phyloP scores from a whole-genome alignment of 2,797 vertebrate species.

The Eptatretus atami region DNA sequence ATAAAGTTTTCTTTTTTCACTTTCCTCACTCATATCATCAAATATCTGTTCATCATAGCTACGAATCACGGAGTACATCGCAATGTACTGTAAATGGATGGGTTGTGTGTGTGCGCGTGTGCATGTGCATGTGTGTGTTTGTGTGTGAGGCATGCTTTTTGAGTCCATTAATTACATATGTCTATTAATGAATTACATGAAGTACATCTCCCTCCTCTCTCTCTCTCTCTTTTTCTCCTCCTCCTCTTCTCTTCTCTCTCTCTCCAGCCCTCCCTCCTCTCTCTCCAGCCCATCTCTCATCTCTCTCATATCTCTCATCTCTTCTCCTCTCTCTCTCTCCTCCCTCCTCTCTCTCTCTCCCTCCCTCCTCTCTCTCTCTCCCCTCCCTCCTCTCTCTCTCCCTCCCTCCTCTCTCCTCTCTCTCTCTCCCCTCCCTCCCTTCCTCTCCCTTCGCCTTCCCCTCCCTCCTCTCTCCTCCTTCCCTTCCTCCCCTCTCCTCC shows the following conservation, averaged over 20 bases:
- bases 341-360: neutral
- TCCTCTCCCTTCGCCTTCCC: neutral
- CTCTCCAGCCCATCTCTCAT: neutral
- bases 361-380: neutral
- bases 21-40: too few species aligned
- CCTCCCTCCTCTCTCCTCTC: neutral
- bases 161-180: neutral
- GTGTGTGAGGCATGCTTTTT: too few species aligned
- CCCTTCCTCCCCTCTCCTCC: neutral
- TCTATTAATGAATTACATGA: neutral
- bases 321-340: neutral
- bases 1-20: too few species aligned
- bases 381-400: neutral
- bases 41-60: too few species aligned
- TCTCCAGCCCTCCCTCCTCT: neutral
- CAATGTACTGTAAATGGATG: too few species aligned
- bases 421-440: neutral
- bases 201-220: neutral
- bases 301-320: neutral
- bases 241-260: neutral
- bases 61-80: too few species aligned
- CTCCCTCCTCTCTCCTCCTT: neutral
- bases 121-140: too few species aligned
- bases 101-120: too few species aligned
- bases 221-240: neutral